Evolutionary conservation across 2,797 vertebrate genomes (phyloP), one percentile per base, ranked within the genome.

Genomic region (Antrozous pallidus): DNA sequence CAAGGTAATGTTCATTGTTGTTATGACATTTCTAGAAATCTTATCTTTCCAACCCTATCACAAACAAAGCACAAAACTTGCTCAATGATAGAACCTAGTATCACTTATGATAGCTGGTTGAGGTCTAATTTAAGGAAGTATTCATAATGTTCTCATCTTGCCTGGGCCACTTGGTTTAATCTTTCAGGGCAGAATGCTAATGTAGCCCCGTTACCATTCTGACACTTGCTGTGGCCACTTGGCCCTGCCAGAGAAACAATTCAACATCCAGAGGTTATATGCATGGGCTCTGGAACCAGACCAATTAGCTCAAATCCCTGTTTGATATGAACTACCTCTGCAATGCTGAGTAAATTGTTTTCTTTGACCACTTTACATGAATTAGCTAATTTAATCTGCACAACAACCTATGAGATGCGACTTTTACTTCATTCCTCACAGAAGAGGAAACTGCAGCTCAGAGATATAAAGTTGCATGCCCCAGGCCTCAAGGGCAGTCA

Each of bases 371-470:
- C 31, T 54, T 87, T 38, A 90, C 28, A 78, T 79, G 63, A 88
- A 85, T 89, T 63, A 85, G n/a, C 51, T 70, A 28, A 91, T 86
- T 88, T 88, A 94, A 82, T 79, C 82, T 79, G 38, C 69, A 13
- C 26, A 70, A 70, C 24, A 38, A 65, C 56, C 81, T 92, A 56
- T 38, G 26, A 93, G 51, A 88, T 71, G 26, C 82, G 69, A 81
- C n/a, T 94, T 85, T 85, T 80, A 84, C 71, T 80, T 45, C 31
- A 63, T 45, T 81, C 79, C 79, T 93, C 79, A 95, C 24, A 92
- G 49, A 88, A 74, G 77, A 94, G 56, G 73, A 86, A 70, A 92
- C 8, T 45, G 56, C 92, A 93, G 78, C 49, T 81, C 45, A 88
- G 8, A 75, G 38, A 67, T 38, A 31, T 56, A 51, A 85, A 65